A percentile compares a stretch with the other conserved stretches of the same genome.
These are phyloP conservation scores for Percopsis omiscomaycus DNA, from an alignment of 2,797 vertebrate species.

Conservation along the genomic window DNA sequence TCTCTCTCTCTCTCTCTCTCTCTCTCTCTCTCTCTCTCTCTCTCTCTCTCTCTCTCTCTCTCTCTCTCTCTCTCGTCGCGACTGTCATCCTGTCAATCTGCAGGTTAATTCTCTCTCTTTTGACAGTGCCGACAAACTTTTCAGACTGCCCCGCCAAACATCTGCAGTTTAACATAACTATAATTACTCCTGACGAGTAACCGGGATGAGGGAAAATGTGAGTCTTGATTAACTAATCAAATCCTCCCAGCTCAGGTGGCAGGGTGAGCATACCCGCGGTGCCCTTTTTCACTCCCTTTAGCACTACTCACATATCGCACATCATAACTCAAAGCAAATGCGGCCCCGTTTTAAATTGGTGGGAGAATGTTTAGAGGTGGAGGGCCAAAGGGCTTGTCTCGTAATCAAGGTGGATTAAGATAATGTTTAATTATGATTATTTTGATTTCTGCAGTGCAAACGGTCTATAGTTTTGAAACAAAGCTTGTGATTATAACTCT, in stretches of 20 bases:
- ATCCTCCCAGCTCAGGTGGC: conserved; percentile 61
- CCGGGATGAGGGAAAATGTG: conserved; percentile 43
- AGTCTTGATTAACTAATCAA: conserved; percentile 73
- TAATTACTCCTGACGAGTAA: conserved; percentile 61
- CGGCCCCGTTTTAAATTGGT: conserved; percentile 22
- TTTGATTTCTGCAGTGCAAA: conserved; percentile 34
- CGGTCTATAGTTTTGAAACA: conserved; percentile 22
- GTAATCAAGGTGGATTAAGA: conserved; percentile 60
- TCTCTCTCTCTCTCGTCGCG: conserved; percentile 3
- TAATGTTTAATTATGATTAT: conserved; percentile 59
- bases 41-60: conserved; percentile 16
- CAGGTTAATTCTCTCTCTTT: conserved; percentile 16
- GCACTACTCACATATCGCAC: conserved; percentile 12
- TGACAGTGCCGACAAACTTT: conserved; percentile 18
- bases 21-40: not conserved
- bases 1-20: conserved; percentile 9
- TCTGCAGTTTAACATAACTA: conserved; percentile 44
- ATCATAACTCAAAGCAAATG: conserved; percentile 46
- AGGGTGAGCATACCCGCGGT: conserved; percentile 48
- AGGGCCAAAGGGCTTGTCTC: conserved; percentile 19
- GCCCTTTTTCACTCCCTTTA: conserved; percentile 34
- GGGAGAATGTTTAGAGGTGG: conserved; percentile 11
- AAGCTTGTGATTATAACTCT: conserved; percentile 40
- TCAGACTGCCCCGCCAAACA: conserved; percentile 43
- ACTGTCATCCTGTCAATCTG: not conserved